Evolutionary conservation across 35 echinoderm and acorn worm genomes (phyloP), one percentile per base, ranked within the genome.

Genomic region (Amphiura filiformis): DNA sequence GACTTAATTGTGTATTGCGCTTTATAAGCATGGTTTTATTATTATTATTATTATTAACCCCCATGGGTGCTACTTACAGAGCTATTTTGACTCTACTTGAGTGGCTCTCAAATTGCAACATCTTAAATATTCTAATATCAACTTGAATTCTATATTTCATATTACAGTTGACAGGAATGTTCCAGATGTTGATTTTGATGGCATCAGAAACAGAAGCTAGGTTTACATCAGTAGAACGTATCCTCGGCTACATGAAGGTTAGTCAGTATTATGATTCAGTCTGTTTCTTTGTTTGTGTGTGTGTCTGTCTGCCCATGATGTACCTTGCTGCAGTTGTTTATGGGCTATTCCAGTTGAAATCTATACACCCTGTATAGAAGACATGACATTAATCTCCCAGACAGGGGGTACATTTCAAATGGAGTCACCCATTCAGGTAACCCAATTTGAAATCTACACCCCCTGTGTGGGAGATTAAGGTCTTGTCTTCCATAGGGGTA

Each of bases 211-310:
- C 93, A 36, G 96, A 99, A 65, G 96, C 96, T 30, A 87, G 96
- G 32, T 94, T 93, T 44, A 99, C 96, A 79, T 99, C 96, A 15
- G 96, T 92, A 26, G 96, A 99, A 80, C 92, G 96, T 91, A 99
- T 99, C 85, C 90, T 89, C 36, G 87, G 87, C 84, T 94, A 99
- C 47, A 94, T 94, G 87, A 88, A 90, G 77, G 96, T 99, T 52
- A 81, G 93, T 82, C 15, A 39, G 31, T 28, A 78, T 18, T 18
- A 37, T 18, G 23, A 7, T 35, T 0, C 20, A 23, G 32, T 3
- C 1, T 30, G 17, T 78, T 78, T 78, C n/a, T n/a, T n/a, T n/a
- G n/a, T n/a, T n/a, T n/a, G n/a, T n/a, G n/a, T n/a, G n/a, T n/a
- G n/a, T n/a, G n/a, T n/a, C n/a, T n/a, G n/a, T 75, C 0, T 17